Evolutionary conservation across 2,888 invertebrate species (phyloP).

Genomic region (Philhelius pedissequus): DNA sequence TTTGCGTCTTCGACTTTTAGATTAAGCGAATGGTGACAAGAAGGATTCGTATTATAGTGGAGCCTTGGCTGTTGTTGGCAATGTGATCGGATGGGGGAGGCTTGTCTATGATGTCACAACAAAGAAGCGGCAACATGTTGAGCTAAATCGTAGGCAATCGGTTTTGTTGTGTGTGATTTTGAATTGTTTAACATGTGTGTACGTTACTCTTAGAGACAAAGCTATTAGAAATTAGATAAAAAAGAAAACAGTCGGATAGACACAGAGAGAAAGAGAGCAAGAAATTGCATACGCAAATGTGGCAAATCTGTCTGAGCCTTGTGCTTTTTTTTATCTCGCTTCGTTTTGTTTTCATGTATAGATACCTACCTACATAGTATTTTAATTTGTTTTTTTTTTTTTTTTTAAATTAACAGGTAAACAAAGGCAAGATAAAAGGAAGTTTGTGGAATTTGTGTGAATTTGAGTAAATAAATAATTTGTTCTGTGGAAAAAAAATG

Average conservation of each 20-base stretch:
- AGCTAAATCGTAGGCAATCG: conserved; percentile 6
- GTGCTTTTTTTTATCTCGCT: conserved; percentile 19
- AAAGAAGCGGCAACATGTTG: conserved; percentile 24
- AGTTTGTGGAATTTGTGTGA: conserved; percentile 5
- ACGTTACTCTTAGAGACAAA: too few relatives aligned
- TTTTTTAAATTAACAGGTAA: conserved; percentile 12
- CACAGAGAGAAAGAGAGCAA: background rate
- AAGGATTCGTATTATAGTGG: background rate
- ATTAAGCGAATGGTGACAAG: background rate
- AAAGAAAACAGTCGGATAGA: too few relatives aligned
- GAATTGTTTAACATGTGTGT: conserved; percentile 2
- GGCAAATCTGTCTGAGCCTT: conserved; percentile 55
- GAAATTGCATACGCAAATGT: conserved; percentile 18
- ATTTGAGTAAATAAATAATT: background rate
- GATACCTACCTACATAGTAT: too few relatives aligned
- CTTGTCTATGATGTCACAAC: conserved; percentile 52
- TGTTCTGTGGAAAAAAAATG: background rate
- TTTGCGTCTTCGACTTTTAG: conserved; percentile 49
- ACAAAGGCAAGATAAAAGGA: conserved; percentile 23
- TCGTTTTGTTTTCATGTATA: conserved; percentile 47
- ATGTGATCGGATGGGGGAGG: background rate
- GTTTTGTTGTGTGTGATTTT: background rate
- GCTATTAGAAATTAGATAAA: background rate
- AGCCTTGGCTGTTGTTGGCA: background rate
- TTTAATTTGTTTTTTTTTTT: background rate